Evolutionary conservation across 2,113 vertebrate genomes (phyloP).

Genomic region (Cheirogaleus medius): DNA sequence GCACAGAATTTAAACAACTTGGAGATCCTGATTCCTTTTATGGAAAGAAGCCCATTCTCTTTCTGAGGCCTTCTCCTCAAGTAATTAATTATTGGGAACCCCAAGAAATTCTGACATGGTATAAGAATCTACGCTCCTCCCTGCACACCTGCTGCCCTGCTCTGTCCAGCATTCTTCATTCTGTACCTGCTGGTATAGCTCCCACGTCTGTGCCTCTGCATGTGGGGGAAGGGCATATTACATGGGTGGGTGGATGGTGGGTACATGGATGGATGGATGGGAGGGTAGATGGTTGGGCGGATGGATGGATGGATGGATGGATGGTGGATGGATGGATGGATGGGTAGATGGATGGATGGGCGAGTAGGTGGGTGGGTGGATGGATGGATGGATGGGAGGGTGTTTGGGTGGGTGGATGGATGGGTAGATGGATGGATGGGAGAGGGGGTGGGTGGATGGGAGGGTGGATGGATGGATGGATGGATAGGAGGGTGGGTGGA

Average conservation of each 20-base stretch:
- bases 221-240: background rate
- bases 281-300: background rate
- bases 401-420: accelerated
- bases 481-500: accelerated
- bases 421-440: background rate
- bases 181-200: background rate
- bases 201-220: background rate
- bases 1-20: background rate
- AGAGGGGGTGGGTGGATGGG: too few species aligned
- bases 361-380: background rate
- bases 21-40: background rate
- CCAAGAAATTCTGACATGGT: background rate
- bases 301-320: background rate
- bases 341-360: background rate
- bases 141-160: background rate
- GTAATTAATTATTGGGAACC: background rate
- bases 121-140: background rate
- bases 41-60: background rate
- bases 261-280: accelerated
- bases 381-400: background rate
- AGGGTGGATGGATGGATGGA: background rate
- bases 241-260: background rate
- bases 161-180: background rate
- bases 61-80: background rate
- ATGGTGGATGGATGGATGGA: background rate